Base-by-base conservation (phyloP, 2,888 invertebrate species). In the Lasioglossum lativentre region DNA sequence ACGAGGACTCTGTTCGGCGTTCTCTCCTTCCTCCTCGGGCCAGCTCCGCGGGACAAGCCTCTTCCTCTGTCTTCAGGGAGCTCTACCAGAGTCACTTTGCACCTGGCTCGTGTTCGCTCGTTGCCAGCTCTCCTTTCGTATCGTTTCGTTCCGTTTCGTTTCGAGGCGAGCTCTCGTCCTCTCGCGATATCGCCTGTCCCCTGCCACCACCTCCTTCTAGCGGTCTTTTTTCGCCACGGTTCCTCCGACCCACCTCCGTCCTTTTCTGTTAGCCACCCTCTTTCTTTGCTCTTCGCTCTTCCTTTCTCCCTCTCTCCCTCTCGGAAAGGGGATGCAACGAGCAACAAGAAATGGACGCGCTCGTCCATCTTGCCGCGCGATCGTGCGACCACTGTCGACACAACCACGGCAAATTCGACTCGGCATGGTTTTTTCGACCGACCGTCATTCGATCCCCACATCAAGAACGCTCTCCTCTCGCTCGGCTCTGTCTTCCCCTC, bases 11-110 rank as follows among this genome's bases (percentile, higher is more conserved):
- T 91, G 92, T 91, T 89, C 91, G 71, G 80, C 78, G 82, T 86
- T 86, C 86, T 85, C 84, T 82, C 76, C 82, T 89, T 87, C 76
- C 78, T 85, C 80, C 83, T 83, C 70, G 75, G 38, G 77, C 66
- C 77, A 45, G 10, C 72, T 27, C 70, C 73, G 19, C 73, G 42
- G 42, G 72, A 70, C 66, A 63, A 77, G 76, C 70, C 75, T 84
- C 78, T 76, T 87, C 77, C 82, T 86, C 81, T 52, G 82, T 78
- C 88, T 85, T 87, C 87, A 88, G 86, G 88, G 89, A 88, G 90
- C 92, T 92, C 90, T 91, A 92, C 89, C 89, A 79, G 90, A 91
- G 90, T 93, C 92, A 92, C 92, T 93, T 94, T 93, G 94, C 94
- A 94, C 94, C 93, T 94, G 94, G 93, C 92, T 91, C 86, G 85